Base-by-base conservation (phyloP, 2,113 vertebrate genomes). In the Oenanthe oenanthe region DNA sequence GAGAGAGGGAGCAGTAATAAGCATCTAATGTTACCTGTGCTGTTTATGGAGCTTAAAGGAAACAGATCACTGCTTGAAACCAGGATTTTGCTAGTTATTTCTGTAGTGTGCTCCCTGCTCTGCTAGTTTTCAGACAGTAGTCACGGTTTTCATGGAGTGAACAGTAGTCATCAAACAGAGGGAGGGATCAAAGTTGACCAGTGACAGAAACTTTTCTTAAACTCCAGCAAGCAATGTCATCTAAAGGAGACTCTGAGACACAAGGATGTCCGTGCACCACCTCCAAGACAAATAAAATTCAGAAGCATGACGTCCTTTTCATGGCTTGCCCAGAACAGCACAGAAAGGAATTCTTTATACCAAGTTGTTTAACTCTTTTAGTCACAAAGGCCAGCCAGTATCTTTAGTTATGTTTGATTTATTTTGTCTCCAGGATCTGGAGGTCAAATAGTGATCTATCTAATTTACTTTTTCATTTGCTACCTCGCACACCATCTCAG, bases 201-300 rank as follows among this genome's bases (percentile, higher is more conserved):
- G n/a, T 48, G 61, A 62, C 34, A 85, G 36, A 93, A 86, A 21
- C 18, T 73, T 88, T 82, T 82, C 84, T 87, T 85, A 79, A 85
- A 82, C 28, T 89, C 24, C 63, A 85, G 67, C 63, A 93, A 92
- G 62, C 68, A 87, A 72, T 83, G 93, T 74, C 95, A 92, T 54
- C 93, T 80, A 92, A 95, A 97, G 76, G 90, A 89, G 57, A 73
- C 60, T 92, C 54, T 82, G 61, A 93, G 92, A 94, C 50, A 96
- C 90, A 96, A 97, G 92, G 94, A 97, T 97, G 93, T 97, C 92
- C 75, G 26, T 9, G 7, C 77, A 87, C 93, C 92, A 88, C 95
- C 93, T 95, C 79, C 73, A 97, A 97, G 91, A 88, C 88, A 97
- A 97, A 97, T 88, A 97, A 66, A 94, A 96, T 92, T 93, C 83